Evolutionary conservation across 2,888 invertebrate genomes (phyloP).

Genomic region (Oeneis ivallda): DNA sequence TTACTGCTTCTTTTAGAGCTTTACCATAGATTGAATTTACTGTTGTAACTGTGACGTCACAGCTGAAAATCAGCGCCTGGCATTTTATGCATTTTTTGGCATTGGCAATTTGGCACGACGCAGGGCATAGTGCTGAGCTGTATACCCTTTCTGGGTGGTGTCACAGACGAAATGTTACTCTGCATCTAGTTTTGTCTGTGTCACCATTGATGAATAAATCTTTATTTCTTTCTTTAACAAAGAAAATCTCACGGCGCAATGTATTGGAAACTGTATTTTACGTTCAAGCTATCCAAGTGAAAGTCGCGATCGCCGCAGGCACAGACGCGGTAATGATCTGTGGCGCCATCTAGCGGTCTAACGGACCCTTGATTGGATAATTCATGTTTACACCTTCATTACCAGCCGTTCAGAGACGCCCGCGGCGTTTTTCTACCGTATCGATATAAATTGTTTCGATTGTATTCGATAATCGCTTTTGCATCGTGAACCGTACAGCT

Average conservation of each 20-base stretch:
- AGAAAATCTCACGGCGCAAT: slow-evolving; percentile 42
- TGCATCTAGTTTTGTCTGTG: no score
- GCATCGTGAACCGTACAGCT: neutral
- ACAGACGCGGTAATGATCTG: slow-evolving; percentile 63
- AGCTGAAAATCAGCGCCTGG: no score
- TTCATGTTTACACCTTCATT: slow-evolving; percentile 69
- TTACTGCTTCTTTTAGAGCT: no score
- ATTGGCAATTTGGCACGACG: no score
- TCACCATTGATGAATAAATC: no score
- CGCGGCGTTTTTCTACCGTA: slow-evolving; percentile 34
- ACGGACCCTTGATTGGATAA: slow-evolving; percentile 70
- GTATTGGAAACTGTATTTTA: slow-evolving; percentile 34
- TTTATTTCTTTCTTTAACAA: no score
- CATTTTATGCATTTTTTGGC: no score
- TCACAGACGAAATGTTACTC: no score
- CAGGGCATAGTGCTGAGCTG: no score
- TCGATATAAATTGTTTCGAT: slow-evolving; percentile 25
- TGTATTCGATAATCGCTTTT: slow-evolving; percentile 29
- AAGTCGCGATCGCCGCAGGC: slow-evolving; percentile 44
- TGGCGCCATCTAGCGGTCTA: slow-evolving; percentile 67
- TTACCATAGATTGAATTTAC: no score
- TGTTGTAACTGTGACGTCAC: no score
- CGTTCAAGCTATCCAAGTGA: slow-evolving; percentile 27
- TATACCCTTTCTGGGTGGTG: no score
- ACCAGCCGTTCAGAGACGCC: slow-evolving; percentile 39